Base-by-base conservation (phyloP, 2,113 vertebrate genomes). In the Acrocephalus arundinaceus region DNA sequence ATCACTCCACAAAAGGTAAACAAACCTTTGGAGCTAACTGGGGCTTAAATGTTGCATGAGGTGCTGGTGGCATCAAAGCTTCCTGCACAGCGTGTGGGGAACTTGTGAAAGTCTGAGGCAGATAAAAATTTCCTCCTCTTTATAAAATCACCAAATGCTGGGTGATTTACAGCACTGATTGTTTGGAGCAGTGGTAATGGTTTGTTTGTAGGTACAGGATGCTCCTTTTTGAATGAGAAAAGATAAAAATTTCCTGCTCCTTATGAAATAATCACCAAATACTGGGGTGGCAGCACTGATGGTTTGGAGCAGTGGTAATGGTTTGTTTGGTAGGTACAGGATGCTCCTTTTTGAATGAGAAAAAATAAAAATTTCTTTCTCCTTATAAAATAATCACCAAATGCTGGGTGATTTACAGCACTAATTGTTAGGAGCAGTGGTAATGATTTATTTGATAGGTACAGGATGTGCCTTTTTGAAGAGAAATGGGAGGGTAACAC, bases 1-100 rank as follows among this genome's bases (percentile, higher is more conserved):
- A 65, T 43, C 88, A 87, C 96, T 90, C 79, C 27, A 75, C 86
- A 94, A 95, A 0, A 0, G 98, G 98, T 98, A 93, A 98, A 92
- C 19, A 24, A 76, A 39, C 67, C 78, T 39, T 39, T 39, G 37
- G 49, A 71, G n/a, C 52, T 86, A 11, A 66, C 33, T 66, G 59
- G 48, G 68, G 13, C 48, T 80, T 37, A 20, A 71, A 21, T 23
- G 30, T 28, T 81, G 35, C 39, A 2, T 23, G 54, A 6, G 41
- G 41, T 65, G 5, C 76, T 94, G 1, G 0, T 15, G 62, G n/a
- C 79, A 90, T 83, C 87, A 88, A 74, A 88, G 55, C 45, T 45
- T 86, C 74, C 58, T 88, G 55, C 24, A 0, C 49, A 33, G 51
- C 24, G 0, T 14, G 18, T 19, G 46, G 30, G 48, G 67, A 72